Evolutionary conservation across 2,888 invertebrate genomes (phyloP).

Genomic region (Alcis repandata): DNA sequence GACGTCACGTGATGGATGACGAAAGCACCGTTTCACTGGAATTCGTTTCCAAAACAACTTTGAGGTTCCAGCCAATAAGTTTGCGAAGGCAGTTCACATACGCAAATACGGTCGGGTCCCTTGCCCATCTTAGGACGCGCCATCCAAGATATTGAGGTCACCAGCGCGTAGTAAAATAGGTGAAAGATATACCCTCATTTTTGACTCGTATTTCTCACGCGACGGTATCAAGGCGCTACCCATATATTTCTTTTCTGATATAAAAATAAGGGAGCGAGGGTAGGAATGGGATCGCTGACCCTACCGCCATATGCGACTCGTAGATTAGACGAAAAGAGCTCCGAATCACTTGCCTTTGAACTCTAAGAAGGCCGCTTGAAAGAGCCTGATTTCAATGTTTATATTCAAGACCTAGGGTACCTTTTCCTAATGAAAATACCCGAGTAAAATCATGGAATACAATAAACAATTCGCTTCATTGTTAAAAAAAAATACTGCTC

Average conservation of each 20-base stretch:
- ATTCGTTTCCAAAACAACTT: conserved; percentile 29
- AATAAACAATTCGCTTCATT: too few relatives aligned
- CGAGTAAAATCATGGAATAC: neutral
- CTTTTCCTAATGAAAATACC: neutral
- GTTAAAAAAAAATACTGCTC: too few relatives aligned
- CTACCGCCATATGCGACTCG: conserved; percentile 33
- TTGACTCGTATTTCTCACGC: conserved; percentile 32
- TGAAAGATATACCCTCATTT: conserved; percentile 35
- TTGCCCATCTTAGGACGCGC: conserved; percentile 18
- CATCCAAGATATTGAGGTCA: conserved; percentile 37
- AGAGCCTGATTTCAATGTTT: conserved; percentile 13
- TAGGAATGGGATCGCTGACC: conserved; percentile 31
- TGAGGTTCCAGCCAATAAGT: conserved; percentile 23
- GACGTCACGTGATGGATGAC: conserved; percentile 28
- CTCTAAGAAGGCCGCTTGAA: conserved; percentile 14
- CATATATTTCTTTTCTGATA: conserved; percentile 37
- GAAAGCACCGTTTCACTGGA: conserved; percentile 7
- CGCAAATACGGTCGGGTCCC: conserved; percentile 33
- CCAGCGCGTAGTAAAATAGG: conserved; percentile 36
- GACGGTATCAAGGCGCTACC: conserved; percentile 28
- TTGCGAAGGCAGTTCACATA: conserved; percentile 30
- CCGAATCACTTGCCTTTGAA: conserved; percentile 26
- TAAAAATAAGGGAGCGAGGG: conserved; percentile 33
- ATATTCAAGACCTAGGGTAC: neutral
- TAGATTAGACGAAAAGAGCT: conserved; percentile 29